These are phyloP conservation scores for Drosophila mimetica DNA, from an alignment of 2,888 invertebrate species.

Conservation along the genomic window DNA sequence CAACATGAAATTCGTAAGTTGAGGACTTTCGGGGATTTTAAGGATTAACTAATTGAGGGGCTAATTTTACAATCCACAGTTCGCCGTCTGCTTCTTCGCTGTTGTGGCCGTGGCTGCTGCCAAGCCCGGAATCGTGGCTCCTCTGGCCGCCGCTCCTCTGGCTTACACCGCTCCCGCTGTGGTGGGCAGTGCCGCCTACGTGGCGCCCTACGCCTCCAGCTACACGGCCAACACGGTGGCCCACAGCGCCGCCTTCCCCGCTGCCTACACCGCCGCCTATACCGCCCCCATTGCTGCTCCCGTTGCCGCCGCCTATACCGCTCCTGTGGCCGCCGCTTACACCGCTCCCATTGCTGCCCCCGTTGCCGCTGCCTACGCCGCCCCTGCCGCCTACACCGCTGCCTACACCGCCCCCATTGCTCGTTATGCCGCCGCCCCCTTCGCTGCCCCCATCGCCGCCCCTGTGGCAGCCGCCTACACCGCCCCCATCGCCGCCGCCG, in stretches of 20 bases:
- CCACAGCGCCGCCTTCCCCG: constrained; percentile 79
- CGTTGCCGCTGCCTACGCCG: constrained; percentile 53
- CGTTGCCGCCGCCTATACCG: constrained; percentile 37
- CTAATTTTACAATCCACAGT: constrained; percentile 46
- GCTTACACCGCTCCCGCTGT: constrained; percentile 75
- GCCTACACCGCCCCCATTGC: constrained; percentile 50
- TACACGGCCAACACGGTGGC: constrained; percentile 71
- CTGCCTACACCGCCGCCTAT: constrained; percentile 64
- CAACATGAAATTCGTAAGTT: constrained; percentile 77
- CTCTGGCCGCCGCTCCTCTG: constrained; percentile 64
- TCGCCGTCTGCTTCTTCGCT: constrained; percentile 76
- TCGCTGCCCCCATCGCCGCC: constrained; percentile 54
- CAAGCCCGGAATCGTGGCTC: constrained; percentile 72
- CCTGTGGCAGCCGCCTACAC: constrained; percentile 62
- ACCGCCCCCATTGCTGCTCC: constrained; percentile 53
- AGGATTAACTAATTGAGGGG: background rate
- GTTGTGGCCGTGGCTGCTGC: constrained; percentile 73
- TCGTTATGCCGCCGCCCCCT: constrained; percentile 53
- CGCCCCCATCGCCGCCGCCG: constrained; percentile 64
- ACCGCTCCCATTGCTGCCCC: constrained; percentile 53
- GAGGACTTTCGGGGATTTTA: background rate
- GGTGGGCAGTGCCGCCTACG: constrained; percentile 78
- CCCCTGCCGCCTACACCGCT: constrained; percentile 65
- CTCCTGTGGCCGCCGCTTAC: constrained; percentile 46
- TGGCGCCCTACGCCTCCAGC: constrained; percentile 81